Conservation (phyloP, 2,113 vertebrate species). For the Larimichthys polyactis region DNA sequence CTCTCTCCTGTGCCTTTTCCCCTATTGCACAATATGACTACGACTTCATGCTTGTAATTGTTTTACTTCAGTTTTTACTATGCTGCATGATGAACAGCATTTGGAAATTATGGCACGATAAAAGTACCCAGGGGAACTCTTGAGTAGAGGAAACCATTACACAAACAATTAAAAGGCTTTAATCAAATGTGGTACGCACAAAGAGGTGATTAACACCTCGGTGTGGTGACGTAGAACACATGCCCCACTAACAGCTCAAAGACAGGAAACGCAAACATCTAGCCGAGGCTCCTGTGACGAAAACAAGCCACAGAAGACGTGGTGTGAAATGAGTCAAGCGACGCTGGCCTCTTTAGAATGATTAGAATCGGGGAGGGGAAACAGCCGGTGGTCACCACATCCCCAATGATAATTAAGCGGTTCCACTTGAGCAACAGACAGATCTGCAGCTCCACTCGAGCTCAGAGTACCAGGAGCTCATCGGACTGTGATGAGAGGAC, state of each 20-base stretch:
- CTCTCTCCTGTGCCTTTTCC: neutral
- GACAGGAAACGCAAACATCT: slow-evolving; percentile 65
- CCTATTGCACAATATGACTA: slow-evolving; percentile 30
- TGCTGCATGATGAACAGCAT: neutral
- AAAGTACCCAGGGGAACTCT: slow-evolving; percentile 47
- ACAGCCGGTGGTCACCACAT: slow-evolving; percentile 63
- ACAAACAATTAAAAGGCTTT: slow-evolving; percentile 56
- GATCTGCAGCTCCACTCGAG: slow-evolving; percentile 7
- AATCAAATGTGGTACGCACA: slow-evolving; percentile 25
- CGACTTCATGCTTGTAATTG: neutral
- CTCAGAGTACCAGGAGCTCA: neutral
- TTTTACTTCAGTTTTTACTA: slow-evolving; percentile 13
- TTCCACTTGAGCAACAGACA: slow-evolving; percentile 28
- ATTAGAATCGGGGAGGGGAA: slow-evolving; percentile 67
- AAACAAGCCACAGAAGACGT: slow-evolving; percentile 55
- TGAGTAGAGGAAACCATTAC: slow-evolving; percentile 59
- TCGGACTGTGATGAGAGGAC: neutral
- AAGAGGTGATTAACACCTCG: slow-evolving; percentile 57
- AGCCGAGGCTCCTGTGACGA: slow-evolving; percentile 61
- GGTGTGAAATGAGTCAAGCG: slow-evolving; percentile 72
- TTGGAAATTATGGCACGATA: slow-evolving; percentile 51
- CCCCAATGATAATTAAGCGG: slow-evolving; percentile 37
- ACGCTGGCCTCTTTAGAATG: slow-evolving; percentile 45
- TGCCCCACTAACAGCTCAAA: slow-evolving; percentile 50
- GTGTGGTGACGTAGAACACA: slow-evolving; percentile 57